Evolutionary conservation across 2,888 invertebrate genomes (phyloP), one percentile per base, ranked within the genome.

Genomic region (Lamellibrachia columna): DNA sequence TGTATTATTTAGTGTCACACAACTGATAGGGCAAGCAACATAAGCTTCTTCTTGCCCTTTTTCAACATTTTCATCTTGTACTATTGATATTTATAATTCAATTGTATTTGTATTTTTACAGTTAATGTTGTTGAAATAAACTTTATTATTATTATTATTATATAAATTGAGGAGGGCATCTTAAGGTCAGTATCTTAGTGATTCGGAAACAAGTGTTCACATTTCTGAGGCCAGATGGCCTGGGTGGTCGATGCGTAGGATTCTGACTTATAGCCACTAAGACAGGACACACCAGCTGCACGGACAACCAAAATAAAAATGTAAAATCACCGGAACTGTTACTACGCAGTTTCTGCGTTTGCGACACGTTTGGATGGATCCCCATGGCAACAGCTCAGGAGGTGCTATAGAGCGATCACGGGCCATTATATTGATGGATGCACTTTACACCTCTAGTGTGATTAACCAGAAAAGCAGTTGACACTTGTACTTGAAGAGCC

Each of bases 391-490:
- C 75, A 22, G 75, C 22, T 3, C 15, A 75, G 75, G 75, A 75
- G 75, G 75, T 75, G 75, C 75, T 11, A 75, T 22, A 75, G 75
- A 75, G 75, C 75, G 75, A 75, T 75, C 75, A 75, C 75, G 2
- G 75, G 75, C 75, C 75, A 75, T 75, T 75, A 75, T 22, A 75
- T 75, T 75, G 75, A 75, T 75, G 75, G 75, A 75, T 75, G 75
- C 75, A 75, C 75, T 75, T 75, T 75, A 75, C 75, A 75, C 75
- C 75, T 75, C 22, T n/a, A 22, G 75, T 75, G 75, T 75, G 75
- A 75, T 75, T 75, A 75, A 75, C 75, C 75, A 75, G 75, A 22
- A 75, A 75, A 75, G 15, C 75, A 75, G 75, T 75, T 75, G 15
- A 75, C 75, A 75, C 75, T 22, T n/a, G 22, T 75, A n/a, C n/a